Conservation (phyloP, 2,888 invertebrate species). For the Leucoma salicis region DNA sequence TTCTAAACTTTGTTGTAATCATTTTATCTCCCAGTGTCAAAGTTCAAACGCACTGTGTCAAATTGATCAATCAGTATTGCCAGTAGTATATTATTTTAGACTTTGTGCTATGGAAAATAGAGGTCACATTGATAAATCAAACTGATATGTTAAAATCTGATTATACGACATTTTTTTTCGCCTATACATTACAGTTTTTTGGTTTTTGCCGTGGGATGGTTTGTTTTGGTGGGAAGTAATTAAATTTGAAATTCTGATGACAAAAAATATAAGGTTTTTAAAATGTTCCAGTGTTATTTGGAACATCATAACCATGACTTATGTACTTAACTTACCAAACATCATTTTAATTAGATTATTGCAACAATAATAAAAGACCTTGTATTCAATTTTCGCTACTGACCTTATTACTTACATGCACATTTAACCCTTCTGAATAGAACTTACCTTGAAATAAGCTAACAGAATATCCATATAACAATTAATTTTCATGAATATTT, state of each 20-base stretch:
- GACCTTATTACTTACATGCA: constrained; percentile 5
- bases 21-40: constrained; percentile 40
- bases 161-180: constrained; percentile 14
- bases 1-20: constrained; percentile 17
- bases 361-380: neutral
- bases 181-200: constrained; percentile 15
- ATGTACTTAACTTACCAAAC: neutral
- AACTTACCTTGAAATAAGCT: neutral
- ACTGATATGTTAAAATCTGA: constrained; percentile 6
- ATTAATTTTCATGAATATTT: constrained; percentile 1
- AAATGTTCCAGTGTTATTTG: no score
- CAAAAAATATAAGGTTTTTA: constrained; percentile 8
- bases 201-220: constrained; percentile 15
- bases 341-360: neutral
- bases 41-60: constrained; percentile 40
- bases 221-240: constrained; percentile 20
- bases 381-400: neutral
- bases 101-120: constrained; percentile 26
- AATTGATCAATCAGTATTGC: constrained; percentile 33
- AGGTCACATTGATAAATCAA: constrained; percentile 27
- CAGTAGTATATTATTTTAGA: constrained; percentile 18
- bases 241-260: constrained; percentile 19
- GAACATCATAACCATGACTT: neutral
- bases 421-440: constrained; percentile 2
- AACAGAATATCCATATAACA: constrained; percentile 5